Base-by-base conservation (phyloP, 2,888 invertebrate genomes). In the Hemithea aestivaria region DNA sequence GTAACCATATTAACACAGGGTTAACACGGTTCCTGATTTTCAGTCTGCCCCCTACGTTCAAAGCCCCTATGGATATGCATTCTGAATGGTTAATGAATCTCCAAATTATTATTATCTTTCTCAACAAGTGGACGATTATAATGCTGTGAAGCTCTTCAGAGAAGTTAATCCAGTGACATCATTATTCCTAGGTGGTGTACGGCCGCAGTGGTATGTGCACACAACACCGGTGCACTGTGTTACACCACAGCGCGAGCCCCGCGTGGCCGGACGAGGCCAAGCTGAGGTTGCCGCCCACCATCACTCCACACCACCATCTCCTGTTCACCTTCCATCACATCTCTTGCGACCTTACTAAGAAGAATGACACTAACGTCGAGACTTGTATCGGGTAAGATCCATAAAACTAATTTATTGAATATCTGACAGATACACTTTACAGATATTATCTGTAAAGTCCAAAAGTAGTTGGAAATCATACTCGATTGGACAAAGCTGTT, bases 301-400 rank as follows among this genome's bases (percentile, higher is more conserved):
- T 99, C 32, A 93, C 94, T 25, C 80, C 92, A 0, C 91, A 93
- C 33, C 98, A 98, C 76, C 99, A 99, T 72, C 80, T 99, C 38
- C 88, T 99, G 34, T 98, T 99, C 83, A 95, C 96, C 2, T 98
- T 99, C 83, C 94, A 95, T 66, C 99, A 99, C 74, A 94, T 99
- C 45, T 96, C 97, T 44, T 98, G 98, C 70, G 95, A 96, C 79
- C 89, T 94, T 50, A 90, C 93, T 32, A 93, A 94, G 74, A 94
- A 94, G 65, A 90, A 92, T 35, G 93, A 94, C 51, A 90, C 91
- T 20, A 91, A 91, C 40, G 89, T 94, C 8, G 95, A 95, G 72
- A 94, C 91, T 50, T 92, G 95, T 58, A 95, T 98, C 35, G 99
- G 99, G 45, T 88, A 58, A 72, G 66, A 52, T 21, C 10, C 11